These are phyloP conservation scores for Agrilus mali DNA, from an alignment of 2,888 invertebrate genomes.

Conservation along the genomic window DNA sequence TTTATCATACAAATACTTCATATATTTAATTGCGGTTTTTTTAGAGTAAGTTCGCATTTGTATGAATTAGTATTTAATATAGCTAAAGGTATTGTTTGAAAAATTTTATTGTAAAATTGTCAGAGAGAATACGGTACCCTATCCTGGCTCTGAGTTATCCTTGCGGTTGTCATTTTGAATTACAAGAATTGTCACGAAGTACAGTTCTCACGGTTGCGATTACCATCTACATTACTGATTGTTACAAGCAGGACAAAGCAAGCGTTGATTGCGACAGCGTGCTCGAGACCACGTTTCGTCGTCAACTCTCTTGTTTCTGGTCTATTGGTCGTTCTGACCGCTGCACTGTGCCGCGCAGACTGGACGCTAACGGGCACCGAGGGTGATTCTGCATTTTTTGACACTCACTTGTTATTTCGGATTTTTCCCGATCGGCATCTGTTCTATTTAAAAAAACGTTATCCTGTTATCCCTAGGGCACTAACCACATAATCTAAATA, in stretches of 20 bases:
- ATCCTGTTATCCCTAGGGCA: no score
- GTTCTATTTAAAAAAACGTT: no score
- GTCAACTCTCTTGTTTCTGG: slow-evolving; percentile 15
- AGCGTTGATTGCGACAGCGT: slow-evolving; percentile 5
- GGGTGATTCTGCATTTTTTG: slow-evolving; percentile 18
- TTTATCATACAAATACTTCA: no score
- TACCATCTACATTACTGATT: slow-evolving; percentile 30
- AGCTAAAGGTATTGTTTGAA: no score
- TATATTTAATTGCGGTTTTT: no score
- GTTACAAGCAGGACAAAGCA: slow-evolving; percentile 18
- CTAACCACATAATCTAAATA: no score
- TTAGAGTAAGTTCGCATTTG: no score
- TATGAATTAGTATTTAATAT: no score
- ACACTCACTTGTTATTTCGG: not conserved
- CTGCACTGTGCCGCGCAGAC: slow-evolving; percentile 8
- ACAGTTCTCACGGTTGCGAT: slow-evolving; percentile 27
- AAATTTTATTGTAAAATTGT: not conserved
- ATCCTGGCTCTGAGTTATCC: no score
- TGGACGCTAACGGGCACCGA: slow-evolving; percentile 13
- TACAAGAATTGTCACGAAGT: slow-evolving; percentile 27
- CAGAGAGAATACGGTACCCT: slow-evolving; percentile 5
- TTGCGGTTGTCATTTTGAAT: slow-evolving; percentile 11
- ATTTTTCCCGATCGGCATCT: no score
- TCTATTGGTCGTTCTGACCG: slow-evolving; percentile 11
- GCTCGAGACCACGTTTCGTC: slow-evolving; percentile 3